Evolutionary conservation across 2,888 invertebrate species (phyloP).

Genomic region (Polydrusus tereticollis): DNA sequence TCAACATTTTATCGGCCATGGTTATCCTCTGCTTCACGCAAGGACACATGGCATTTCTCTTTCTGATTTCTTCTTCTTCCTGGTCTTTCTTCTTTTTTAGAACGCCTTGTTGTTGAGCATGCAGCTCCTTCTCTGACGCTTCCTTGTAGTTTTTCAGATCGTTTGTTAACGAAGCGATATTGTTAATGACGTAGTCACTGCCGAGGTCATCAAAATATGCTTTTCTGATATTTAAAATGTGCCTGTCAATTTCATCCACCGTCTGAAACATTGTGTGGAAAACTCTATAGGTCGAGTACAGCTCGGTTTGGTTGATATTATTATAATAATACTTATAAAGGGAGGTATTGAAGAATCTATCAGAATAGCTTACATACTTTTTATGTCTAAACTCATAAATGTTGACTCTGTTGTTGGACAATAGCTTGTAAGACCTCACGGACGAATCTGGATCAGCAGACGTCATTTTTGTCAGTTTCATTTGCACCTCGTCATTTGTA

Average conservation of each 20-base stretch:
- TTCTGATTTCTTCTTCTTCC: conserved; percentile 20
- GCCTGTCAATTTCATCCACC: conserved; percentile 23
- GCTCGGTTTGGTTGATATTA: not conserved
- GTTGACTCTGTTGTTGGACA: conserved; percentile 18
- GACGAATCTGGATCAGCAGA: not conserved
- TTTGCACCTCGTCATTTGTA: conserved; percentile 47
- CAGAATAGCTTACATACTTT: conserved; percentile 18
- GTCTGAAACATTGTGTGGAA: conserved; percentile 35
- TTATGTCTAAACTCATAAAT: conserved; percentile 43
- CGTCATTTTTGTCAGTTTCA: conserved; percentile 18
- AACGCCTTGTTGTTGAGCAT: not conserved
- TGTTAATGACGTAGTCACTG: not conserved
- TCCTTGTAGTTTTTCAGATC: conserved; percentile 12
- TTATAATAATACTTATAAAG: not conserved
- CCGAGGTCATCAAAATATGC: not conserved
- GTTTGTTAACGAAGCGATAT: conserved; percentile 10
- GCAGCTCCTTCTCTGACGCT: conserved; percentile 6
- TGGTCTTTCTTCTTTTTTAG: conserved; percentile 6
- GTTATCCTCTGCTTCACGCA: conserved; percentile 44
- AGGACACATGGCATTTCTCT: conserved; percentile 29
- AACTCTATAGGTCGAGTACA: conserved; percentile 34
- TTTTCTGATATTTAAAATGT: conserved; percentile 22
- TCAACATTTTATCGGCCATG: conserved; percentile 50
- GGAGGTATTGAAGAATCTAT: conserved; percentile 45
- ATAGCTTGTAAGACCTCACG: conserved; percentile 10